Percentiles rank a stretch among this genome's conserved stretches.
Evolutionary conservation across 2,113 vertebrate genomes (phyloP).

Genomic region (Python bivittatus): DNA sequence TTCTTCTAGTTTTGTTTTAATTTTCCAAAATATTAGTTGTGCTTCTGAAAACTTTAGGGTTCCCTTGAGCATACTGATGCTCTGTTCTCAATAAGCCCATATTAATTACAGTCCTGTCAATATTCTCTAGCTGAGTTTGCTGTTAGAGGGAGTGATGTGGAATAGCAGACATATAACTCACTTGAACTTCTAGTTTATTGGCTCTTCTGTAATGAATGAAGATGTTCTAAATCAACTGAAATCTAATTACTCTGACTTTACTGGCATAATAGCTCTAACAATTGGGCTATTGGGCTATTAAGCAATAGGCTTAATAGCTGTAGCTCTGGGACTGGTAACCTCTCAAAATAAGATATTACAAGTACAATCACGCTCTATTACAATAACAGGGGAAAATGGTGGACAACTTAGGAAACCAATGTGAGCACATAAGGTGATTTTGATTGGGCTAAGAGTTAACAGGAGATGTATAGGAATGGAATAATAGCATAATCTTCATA

Average conservation of each 20-base stretch:
- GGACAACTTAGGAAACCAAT: background rate
- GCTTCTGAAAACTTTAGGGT: background rate
- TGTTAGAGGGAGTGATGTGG: background rate
- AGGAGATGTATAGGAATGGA: background rate
- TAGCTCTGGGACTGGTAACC: background rate
- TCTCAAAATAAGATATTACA: background rate
- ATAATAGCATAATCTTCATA: background rate
- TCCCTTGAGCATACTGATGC: background rate
- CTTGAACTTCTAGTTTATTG: constrained; percentile 8
- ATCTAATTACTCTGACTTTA: background rate
- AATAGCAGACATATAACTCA: background rate
- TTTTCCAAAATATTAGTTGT: background rate
- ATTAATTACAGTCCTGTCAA: background rate
- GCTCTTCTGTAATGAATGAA: background rate
- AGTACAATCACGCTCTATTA: background rate
- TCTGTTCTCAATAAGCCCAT: background rate
- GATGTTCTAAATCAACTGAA: background rate
- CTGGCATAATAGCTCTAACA: background rate
- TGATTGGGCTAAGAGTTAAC: background rate
- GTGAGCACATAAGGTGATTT: background rate
- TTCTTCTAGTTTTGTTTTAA: background rate
- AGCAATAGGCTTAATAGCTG: background rate
- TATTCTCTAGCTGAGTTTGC: background rate
- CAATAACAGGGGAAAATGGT: background rate
- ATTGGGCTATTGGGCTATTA: background rate